These are phyloP conservation scores for Tenualosa ilisha DNA, from an alignment of 2,797 vertebrate species.

Conservation along the genomic window DNA sequence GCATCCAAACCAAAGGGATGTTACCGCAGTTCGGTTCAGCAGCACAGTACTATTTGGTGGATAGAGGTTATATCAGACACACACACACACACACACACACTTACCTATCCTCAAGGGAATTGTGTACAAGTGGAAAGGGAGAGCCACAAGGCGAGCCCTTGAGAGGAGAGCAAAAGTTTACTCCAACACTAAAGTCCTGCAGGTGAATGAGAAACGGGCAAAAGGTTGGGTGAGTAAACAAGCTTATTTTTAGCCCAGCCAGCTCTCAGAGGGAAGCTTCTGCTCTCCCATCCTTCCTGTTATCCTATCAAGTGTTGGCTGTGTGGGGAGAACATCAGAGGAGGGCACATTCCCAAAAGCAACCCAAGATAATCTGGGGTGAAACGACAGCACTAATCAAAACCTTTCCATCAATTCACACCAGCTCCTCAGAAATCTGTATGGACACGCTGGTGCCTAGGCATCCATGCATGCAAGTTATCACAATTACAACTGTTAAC, in stretches of 20 bases:
- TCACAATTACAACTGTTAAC: background rate
- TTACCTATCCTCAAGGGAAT: background rate
- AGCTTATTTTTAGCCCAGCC: slow-evolving; percentile 12
- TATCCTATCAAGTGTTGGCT: slow-evolving; percentile 3
- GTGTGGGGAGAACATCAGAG: background rate
- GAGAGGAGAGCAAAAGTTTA: background rate
- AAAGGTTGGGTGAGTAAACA: slow-evolving; percentile 18
- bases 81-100: background rate
- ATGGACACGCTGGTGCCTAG: background rate
- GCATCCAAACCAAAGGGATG: background rate
- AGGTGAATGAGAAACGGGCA: slow-evolving; percentile 19
- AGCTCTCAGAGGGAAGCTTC: background rate
- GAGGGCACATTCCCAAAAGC: background rate
- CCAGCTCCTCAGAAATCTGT: background rate
- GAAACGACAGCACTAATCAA: background rate
- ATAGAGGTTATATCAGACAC: background rate
- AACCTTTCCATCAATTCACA: slow-evolving; percentile 3
- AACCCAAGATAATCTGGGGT: background rate
- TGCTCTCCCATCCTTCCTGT: slow-evolving; percentile 6
- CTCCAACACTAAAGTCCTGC: background rate
- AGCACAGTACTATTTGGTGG: background rate
- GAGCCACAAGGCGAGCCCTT: background rate
- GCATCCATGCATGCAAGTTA: background rate
- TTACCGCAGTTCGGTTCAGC: background rate
- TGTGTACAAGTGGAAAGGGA: background rate